Conservation (phyloP, 2,113 vertebrate species). For the human region GRCh38 chr1:69113001-69113500, state of each 20-base stretch:
- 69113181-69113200: background rate
- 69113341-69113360: background rate
- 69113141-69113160: background rate
- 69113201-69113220: background rate
- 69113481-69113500: background rate
- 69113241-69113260: background rate
- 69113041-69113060: background rate
- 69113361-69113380: background rate
- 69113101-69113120: background rate
- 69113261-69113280: background rate
- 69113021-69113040: background rate
- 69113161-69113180: background rate
- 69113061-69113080: background rate
- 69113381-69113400: background rate
- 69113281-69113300: background rate
- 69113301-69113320: background rate
- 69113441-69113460: background rate
- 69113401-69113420: background rate
- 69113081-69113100: background rate
- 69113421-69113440: constrained; percentile 4
- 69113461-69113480: background rate
- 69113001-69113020: background rate
- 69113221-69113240: background rate
- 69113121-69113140: background rate
- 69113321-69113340: background rate